phyloP scores from a whole-genome alignment of 2,888 invertebrate species.

The Campoplex capitator region DNA sequence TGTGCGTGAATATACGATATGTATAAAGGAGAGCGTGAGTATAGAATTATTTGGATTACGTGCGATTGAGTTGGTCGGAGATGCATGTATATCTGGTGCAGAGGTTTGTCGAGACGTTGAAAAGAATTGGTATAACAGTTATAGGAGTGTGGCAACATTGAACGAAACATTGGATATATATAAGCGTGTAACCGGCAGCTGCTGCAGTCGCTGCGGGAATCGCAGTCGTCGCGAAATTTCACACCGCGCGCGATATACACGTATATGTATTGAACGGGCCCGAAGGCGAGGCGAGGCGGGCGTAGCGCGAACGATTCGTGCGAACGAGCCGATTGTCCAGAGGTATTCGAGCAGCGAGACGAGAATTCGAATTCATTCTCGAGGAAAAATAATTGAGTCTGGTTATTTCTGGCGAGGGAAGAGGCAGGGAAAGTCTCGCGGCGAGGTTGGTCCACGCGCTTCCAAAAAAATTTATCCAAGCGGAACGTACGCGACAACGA shows the following conservation, averaged over 20 bases:
- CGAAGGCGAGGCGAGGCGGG: constrained; percentile 59
- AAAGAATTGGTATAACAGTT: constrained; percentile 25
- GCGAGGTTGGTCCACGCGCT: constrained; percentile 5
- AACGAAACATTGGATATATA: constrained; percentile 43
- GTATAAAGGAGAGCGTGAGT: background rate
- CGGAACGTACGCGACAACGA: background rate
- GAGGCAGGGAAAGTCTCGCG: constrained; percentile 14
- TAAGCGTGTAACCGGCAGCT: constrained; percentile 73
- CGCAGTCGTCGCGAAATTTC: constrained; percentile 66
- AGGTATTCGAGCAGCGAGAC: constrained; percentile 79
- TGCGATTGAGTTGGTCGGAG: background rate
- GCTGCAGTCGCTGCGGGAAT: constrained; percentile 80
- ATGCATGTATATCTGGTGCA: background rate
- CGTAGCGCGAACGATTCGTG: constrained; percentile 68
- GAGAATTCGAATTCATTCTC: constrained; percentile 77
- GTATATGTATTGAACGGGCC: constrained; percentile 32
- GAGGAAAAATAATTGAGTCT: constrained; percentile 83
- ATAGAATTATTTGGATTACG: constrained; percentile 17
- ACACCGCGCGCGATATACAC: constrained; percentile 51
- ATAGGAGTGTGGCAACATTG: constrained; percentile 33
- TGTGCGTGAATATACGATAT: background rate
- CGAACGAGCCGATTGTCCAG: constrained; percentile 80
- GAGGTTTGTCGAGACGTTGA: constrained; percentile 11
- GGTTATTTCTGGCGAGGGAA: constrained; percentile 39
- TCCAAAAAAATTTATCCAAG: constrained; percentile 18